These are phyloP conservation scores for Andricus grossulariae DNA, from an alignment of 1,140 invertebrate genomes.

Conservation along the genomic window DNA sequence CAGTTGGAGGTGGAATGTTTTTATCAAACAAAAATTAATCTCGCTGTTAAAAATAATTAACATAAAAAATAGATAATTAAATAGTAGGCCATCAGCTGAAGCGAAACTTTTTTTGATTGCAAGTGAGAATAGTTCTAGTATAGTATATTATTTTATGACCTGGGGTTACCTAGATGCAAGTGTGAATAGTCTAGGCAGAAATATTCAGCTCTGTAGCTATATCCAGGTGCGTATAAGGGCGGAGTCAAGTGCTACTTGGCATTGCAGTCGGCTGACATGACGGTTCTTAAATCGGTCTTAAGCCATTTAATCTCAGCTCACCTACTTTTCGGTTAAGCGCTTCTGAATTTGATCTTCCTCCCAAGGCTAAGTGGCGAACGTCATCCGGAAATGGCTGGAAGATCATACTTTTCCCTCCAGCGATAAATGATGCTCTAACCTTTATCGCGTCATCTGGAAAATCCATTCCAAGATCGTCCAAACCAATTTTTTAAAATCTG, in stretches of 20 bases:
- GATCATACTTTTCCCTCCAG: background rate
- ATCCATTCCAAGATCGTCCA: too few relatives aligned
- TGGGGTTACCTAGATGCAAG: too few relatives aligned
- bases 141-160: too few relatives aligned
- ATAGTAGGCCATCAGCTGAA: too few relatives aligned
- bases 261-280: constrained; percentile 47
- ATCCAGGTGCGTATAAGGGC: constrained; percentile 59
- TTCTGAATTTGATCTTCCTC: constrained; percentile 39
- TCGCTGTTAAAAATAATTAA: background rate
- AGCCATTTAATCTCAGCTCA: constrained; percentile 53
- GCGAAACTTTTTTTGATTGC: too few relatives aligned
- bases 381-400: background rate
- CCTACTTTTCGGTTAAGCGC: constrained; percentile 50
- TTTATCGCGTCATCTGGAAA: background rate
- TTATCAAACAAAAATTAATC: constrained; percentile 41
- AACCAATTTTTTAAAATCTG: too few relatives aligned
- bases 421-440: constrained; percentile 29
- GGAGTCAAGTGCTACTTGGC: constrained; percentile 58
- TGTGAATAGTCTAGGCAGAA: constrained; percentile 38
- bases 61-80: too few relatives aligned
- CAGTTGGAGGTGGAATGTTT: background rate
- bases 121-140: too few relatives aligned
- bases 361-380: background rate
- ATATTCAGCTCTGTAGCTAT: constrained; percentile 58
- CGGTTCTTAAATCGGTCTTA: constrained; percentile 48